phyloP scores from a whole-genome alignment of 1,140 invertebrate genomes.

The Drosophila tsacasi region DNA sequence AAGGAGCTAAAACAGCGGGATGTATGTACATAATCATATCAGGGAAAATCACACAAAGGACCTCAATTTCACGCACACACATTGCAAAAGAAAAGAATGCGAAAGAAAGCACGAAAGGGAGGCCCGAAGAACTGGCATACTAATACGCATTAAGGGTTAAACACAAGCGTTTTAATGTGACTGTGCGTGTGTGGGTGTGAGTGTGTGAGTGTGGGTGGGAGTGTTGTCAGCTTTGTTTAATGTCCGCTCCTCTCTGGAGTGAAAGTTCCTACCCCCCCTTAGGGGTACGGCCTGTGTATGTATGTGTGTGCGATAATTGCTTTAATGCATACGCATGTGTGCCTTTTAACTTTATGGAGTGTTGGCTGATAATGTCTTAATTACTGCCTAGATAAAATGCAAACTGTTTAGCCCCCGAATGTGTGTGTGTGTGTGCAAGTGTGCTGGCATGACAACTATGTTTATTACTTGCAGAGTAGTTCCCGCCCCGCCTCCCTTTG shows the following conservation, averaged over 20 bases:
- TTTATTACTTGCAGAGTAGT: conserved; percentile 67
- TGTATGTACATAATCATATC: conserved; percentile 76
- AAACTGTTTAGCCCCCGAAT: conserved; percentile 65
- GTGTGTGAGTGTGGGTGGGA: conserved; percentile 22
- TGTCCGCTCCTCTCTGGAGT: conserved; percentile 57
- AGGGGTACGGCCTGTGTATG: not conserved
- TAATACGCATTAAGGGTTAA: conserved; percentile 81
- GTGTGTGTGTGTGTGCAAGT: conserved; percentile 5
- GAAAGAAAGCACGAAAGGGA: conserved; percentile 38
- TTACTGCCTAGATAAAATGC: conserved; percentile 82
- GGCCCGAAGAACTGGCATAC: conserved; percentile 55
- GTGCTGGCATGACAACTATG: conserved; percentile 74
- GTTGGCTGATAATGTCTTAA: conserved; percentile 83
- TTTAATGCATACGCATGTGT: conserved; percentile 81
- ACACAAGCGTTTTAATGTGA: conserved; percentile 75
- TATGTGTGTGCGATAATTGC: conserved; percentile 65
- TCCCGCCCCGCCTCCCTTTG: not conserved
- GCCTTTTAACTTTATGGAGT: conserved; percentile 82
- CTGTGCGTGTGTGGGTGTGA: not conserved
- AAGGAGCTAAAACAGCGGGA: conserved; percentile 20
- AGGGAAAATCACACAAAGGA: conserved; percentile 73
- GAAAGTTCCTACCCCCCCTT: conserved; percentile 41
- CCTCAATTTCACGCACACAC: conserved; percentile 45
- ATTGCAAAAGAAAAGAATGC: conserved; percentile 17
- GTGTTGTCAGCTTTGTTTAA: conserved; percentile 74